A percentile compares a stretch with the other conserved stretches of the same genome.
phyloP scores from a whole-genome alignment of 2,113 vertebrate genomes.

The Lampris megalopsis region DNA sequence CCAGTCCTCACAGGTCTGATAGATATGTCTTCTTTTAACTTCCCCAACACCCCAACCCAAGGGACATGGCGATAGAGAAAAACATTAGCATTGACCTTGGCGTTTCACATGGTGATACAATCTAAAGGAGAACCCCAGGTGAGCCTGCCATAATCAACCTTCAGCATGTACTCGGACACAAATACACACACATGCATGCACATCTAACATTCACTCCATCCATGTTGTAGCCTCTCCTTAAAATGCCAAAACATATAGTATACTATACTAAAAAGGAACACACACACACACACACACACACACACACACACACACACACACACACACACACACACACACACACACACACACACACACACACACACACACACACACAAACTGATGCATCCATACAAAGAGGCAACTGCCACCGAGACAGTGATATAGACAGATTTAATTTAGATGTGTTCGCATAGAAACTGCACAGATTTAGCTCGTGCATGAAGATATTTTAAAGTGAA shows the following conservation, averaged over 20 bases:
- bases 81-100: slow-evolving; percentile 74
- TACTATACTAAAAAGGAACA: neutral
- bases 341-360: neutral
- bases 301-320: slow-evolving; percentile 16
- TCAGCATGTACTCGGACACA: slow-evolving; percentile 18
- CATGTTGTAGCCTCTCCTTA: too few species aligned
- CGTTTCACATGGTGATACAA: slow-evolving; percentile 73
- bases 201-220: neutral
- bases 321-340: slow-evolving; percentile 10
- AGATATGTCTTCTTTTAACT: slow-evolving; percentile 54
- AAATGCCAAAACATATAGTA: too few species aligned
- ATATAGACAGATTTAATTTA: neutral
- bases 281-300: slow-evolving; percentile 9
- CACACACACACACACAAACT: neutral
- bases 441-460: neutral
- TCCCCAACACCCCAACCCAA: neutral
- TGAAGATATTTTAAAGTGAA: slow-evolving; percentile 9
- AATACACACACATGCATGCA: slow-evolving; percentile 14
- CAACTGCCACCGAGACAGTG: neutral
- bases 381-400: too few species aligned
- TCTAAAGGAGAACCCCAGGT: slow-evolving; percentile 54
- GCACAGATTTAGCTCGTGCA: slow-evolving; percentile 12
- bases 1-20: slow-evolving; percentile 1
- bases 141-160: slow-evolving; percentile 41
- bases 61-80: slow-evolving; percentile 68